Percentiles rank a stretch among this genome's conserved stretches.
phyloP scores from a whole-genome alignment of 2,888 invertebrate genomes.

The Cephonodes hylas region DNA sequence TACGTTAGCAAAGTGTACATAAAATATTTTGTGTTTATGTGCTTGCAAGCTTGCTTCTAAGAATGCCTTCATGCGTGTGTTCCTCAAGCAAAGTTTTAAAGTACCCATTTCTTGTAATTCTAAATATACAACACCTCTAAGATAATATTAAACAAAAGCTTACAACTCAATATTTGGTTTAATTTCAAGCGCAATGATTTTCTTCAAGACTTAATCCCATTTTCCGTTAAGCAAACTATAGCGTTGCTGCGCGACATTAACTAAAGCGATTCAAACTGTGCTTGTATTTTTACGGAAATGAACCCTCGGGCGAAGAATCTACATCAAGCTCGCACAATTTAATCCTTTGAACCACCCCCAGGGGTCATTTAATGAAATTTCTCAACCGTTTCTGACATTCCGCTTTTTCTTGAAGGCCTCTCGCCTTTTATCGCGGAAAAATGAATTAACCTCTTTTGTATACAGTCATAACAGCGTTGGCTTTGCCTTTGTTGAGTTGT shows the following conservation, averaged over 20 bases:
- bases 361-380: conserved; percentile 27
- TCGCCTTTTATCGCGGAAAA: conserved; percentile 1
- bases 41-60: no score
- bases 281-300: background rate
- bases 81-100: no score
- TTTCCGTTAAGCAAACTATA: background rate
- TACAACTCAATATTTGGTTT: no score
- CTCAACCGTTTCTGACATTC: conserved; percentile 10
- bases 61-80: no score
- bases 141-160: no score
- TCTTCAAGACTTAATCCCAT: no score
- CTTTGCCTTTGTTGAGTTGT: background rate
- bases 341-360: conserved; percentile 26
- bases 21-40: no score
- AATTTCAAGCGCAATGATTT: no score
- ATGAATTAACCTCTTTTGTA: conserved; percentile 4
- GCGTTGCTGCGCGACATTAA: background rate
- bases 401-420: background rate
- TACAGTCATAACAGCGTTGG: background rate
- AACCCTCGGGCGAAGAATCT: background rate
- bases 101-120: no score
- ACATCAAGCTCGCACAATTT: conserved; percentile 21
- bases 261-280: background rate
- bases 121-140: no score
- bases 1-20: no score